A percentile compares a stretch with the other conserved stretches of the same genome.
These are phyloP conservation scores for Eugnorisma glareosa DNA, from an alignment of 2,888 invertebrate species.

Conservation along the genomic window DNA sequence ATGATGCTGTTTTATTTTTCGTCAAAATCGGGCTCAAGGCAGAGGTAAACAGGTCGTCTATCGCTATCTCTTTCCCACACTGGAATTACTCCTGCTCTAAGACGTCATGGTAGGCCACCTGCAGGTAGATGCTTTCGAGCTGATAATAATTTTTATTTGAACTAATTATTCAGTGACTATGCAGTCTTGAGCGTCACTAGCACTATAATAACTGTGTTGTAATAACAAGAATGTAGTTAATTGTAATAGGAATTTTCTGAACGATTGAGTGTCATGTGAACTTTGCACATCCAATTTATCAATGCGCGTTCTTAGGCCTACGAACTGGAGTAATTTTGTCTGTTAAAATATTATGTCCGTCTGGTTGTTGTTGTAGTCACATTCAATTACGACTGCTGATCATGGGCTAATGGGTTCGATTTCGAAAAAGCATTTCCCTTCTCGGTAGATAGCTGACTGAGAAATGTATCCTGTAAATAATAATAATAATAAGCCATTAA, in stretches of 20 bases:
- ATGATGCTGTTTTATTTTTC: no score
- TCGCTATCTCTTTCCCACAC: no score
- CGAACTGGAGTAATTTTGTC: not conserved
- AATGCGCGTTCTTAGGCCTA: not conserved
- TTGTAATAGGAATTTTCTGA: conserved; percentile 12
- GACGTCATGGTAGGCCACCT: no score
- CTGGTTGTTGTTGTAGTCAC: not conserved
- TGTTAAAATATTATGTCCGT: not conserved
- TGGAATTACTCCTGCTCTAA: no score
- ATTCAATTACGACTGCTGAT: no score
- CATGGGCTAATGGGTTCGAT: not conserved
- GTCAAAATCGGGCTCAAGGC: no score
- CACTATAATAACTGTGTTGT: not conserved
- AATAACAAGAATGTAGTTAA: not conserved
- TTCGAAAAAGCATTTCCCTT: not conserved
- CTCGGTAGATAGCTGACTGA: not conserved
- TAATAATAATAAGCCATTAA: no score
- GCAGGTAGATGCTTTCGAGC: no score
- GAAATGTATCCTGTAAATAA: no score
- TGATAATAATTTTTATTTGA: no score
- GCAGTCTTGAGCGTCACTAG: not conserved
- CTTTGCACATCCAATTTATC: not conserved
- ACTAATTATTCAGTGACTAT: not conserved
- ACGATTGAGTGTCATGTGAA: not conserved
- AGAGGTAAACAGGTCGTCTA: no score